Percentiles rank a stretch among this genome's conserved stretches.
phyloP scores from a whole-genome alignment of 2,797 vertebrate species.

The Gobio occitaniae region DNA sequence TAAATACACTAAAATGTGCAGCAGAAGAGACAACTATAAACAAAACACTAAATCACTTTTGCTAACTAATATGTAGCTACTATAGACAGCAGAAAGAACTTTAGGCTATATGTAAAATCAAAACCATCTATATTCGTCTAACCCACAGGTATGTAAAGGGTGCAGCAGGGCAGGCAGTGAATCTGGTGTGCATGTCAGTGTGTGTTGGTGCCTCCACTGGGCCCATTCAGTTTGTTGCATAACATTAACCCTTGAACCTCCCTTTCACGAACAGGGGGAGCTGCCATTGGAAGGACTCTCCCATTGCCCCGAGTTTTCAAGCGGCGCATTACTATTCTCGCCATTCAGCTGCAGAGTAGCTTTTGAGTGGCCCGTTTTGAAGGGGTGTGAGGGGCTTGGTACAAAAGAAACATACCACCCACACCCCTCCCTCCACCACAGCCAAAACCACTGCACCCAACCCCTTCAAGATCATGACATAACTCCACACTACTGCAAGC shows the following conservation, averaged over 20 bases:
- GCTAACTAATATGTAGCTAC: background rate
- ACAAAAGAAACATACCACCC: constrained; percentile 69
- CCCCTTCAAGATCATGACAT: constrained; percentile 29
- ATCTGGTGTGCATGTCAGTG: constrained; percentile 69
- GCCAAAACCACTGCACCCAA: background rate
- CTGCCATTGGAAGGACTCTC: constrained; percentile 77
- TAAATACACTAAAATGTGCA: background rate
- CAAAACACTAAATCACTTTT: background rate
- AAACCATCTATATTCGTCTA: background rate
- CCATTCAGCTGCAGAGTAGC: constrained; percentile 74
- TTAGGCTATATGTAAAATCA: background rate
- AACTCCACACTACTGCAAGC: constrained; percentile 6
- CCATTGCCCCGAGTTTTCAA: constrained; percentile 63
- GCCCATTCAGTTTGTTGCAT: constrained; percentile 81
- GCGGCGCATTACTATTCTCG: constrained; percentile 72
- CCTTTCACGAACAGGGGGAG: constrained; percentile 72
- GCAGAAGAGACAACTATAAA: background rate
- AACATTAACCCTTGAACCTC: constrained; percentile 85
- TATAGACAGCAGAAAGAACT: background rate
- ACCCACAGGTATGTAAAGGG: constrained; percentile 10
- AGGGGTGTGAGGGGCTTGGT: constrained; percentile 70
- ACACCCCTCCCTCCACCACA: constrained; percentile 56
- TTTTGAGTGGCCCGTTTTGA: constrained; percentile 81
- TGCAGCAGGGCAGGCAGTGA: constrained; percentile 28
- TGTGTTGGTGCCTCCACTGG: constrained; percentile 69